These are phyloP conservation scores for Battus philenor DNA, from an alignment of 1,140 invertebrate species.

Conservation along the genomic window DNA sequence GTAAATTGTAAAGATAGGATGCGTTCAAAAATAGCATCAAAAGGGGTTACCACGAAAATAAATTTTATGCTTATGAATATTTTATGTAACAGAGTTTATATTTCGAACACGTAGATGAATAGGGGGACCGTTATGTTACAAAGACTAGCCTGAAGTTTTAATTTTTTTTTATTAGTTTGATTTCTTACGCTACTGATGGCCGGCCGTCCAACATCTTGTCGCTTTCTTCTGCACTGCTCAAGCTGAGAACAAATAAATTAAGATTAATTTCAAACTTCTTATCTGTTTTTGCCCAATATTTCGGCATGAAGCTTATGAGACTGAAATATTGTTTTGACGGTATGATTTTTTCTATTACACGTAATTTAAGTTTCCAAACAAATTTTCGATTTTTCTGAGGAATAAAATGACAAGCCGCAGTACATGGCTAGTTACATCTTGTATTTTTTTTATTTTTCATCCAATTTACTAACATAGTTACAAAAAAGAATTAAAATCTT, in stretches of 20 bases:
- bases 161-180: constrained; percentile 37
- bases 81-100: constrained; percentile 22
- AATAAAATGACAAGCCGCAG: too few relatives aligned
- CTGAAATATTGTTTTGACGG: too few relatives aligned
- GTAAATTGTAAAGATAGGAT: constrained; percentile 10
- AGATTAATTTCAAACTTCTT: neutral
- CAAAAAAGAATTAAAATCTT: too few relatives aligned
- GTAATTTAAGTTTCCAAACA: too few relatives aligned
- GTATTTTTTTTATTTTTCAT: too few relatives aligned
- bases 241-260: constrained; percentile 52
- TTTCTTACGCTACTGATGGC: constrained; percentile 78
- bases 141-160: constrained; percentile 52
- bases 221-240: constrained; percentile 80
- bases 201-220: constrained; percentile 81
- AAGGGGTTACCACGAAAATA: constrained; percentile 27
- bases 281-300: too few relatives aligned
- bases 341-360: too few relatives aligned
- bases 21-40: constrained; percentile 6
- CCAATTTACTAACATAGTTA: too few relatives aligned
- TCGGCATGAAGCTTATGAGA: too few relatives aligned
- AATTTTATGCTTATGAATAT: constrained; percentile 21
- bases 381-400: too few relatives aligned
- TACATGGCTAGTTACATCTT: too few relatives aligned
- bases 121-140: constrained; percentile 26
- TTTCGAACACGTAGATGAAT: constrained; percentile 17